Conservation (phyloP, 2,113 vertebrate species). For the Serinus canaria region DNA sequence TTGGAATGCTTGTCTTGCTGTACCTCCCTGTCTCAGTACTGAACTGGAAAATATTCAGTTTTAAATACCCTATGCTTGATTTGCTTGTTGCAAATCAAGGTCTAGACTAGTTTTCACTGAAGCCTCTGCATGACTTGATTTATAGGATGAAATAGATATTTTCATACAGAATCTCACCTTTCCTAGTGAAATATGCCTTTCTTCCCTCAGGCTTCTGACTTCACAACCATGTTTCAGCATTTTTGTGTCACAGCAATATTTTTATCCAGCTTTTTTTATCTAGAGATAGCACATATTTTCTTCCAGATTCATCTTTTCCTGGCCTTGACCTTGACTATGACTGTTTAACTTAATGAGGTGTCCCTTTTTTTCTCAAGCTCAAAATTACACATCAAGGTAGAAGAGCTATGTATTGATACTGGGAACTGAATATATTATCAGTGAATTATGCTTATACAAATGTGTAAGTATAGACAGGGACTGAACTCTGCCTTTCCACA, state of each 20-base stretch:
- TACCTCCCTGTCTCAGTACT: background rate
- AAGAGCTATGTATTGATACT: constrained; percentile 36
- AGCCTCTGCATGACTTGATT: background rate
- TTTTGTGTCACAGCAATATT: background rate
- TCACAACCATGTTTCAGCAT: background rate
- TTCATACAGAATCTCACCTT: background rate
- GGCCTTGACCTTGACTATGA: constrained; percentile 56
- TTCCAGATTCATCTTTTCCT: background rate
- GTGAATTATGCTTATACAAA: constrained; percentile 54
- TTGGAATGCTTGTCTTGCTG: background rate
- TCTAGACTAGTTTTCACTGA: background rate
- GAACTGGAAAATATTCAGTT: background rate
- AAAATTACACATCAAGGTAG: constrained; percentile 59
- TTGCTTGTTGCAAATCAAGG: background rate
- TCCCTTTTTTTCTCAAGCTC: constrained; percentile 35
- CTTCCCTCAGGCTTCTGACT: background rate
- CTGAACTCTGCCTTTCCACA: constrained; percentile 52
- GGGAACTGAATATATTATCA: constrained; percentile 63
- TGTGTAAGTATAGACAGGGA: constrained; percentile 61
- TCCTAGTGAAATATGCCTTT: background rate
- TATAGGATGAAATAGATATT: background rate
- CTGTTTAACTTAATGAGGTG: constrained; percentile 56
- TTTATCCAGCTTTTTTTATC: background rate
- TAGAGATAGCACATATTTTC: background rate
- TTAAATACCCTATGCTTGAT: accelerated